Conservation (phyloP, 1,140 invertebrate species). For the Scaptomyza hsui region DNA sequence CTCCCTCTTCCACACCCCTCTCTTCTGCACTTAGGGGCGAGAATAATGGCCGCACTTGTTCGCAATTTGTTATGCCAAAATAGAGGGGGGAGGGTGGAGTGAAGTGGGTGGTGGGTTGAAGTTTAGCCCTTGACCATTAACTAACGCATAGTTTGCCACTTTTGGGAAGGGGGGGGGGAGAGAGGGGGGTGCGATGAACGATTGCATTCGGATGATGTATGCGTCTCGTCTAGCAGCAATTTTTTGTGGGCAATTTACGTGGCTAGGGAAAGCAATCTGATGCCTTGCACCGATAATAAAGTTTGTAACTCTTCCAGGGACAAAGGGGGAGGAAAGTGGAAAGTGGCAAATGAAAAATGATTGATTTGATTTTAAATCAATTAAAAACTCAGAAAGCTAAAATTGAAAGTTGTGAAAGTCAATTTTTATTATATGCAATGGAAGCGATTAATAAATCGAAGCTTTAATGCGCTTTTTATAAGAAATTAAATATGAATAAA, state of each 20-base stretch:
- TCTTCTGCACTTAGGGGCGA: constrained; percentile 24
- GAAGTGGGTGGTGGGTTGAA: background rate
- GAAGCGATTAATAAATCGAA: no score
- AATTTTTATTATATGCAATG: no score
- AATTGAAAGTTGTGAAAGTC: background rate
- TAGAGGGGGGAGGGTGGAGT: background rate
- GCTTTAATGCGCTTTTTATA: no score
- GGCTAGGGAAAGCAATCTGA: constrained; percentile 15
- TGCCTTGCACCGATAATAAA: constrained; percentile 9
- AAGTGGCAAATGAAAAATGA: constrained; percentile 5
- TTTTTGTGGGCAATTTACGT: constrained; percentile 23
- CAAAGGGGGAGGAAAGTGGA: constrained; percentile 6
- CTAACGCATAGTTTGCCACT: constrained; percentile 50
- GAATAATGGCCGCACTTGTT: constrained; percentile 65
- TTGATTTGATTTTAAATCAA: constrained; percentile 25
- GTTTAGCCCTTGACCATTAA: constrained; percentile 56
- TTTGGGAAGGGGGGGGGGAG: background rate
- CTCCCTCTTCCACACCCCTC: background rate
- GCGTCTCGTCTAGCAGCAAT: constrained; percentile 56
- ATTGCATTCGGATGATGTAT: constrained; percentile 56
- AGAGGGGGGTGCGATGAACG: constrained; percentile 6
- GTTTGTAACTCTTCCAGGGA: constrained; percentile 15
- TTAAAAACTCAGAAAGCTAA: background rate
- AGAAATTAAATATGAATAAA: no score
- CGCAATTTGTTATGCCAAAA: constrained; percentile 47